phyloP scores from a whole-genome alignment of 1,140 invertebrate genomes.

The Diabrotica virgifera region DNA sequence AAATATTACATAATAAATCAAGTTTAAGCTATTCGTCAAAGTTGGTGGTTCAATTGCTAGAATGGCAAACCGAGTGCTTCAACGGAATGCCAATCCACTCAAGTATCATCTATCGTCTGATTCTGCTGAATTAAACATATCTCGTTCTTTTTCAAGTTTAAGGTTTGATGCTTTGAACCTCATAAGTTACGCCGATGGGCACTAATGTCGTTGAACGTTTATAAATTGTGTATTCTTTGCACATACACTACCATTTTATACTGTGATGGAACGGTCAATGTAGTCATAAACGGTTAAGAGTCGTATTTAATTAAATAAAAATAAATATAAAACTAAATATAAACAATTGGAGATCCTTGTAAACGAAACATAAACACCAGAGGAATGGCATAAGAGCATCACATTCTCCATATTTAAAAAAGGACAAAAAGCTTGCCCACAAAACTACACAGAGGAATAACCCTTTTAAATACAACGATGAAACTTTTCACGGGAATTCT shows the following conservation, averaged over 20 bases:
- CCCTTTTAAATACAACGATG: too few relatives aligned
- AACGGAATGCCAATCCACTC: background rate
- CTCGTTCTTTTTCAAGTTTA: background rate
- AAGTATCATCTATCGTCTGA: background rate
- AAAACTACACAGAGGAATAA: too few relatives aligned
- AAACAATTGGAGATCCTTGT: too few relatives aligned
- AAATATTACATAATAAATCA: too few relatives aligned
- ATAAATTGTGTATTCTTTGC: constrained; percentile 1
- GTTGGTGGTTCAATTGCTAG: background rate
- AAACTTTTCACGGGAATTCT: too few relatives aligned
- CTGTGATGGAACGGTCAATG: background rate
- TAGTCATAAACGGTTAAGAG: background rate
- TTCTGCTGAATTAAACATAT: constrained; percentile 3
- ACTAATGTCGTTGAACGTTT: background rate
- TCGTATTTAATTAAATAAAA: too few relatives aligned
- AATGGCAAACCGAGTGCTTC: background rate
- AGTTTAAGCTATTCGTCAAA: background rate
- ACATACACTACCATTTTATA: background rate
- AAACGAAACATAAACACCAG: too few relatives aligned
- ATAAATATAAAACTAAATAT: too few relatives aligned
- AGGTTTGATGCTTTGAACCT: constrained; percentile 2
- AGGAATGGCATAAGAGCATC: too few relatives aligned
- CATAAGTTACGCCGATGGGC: background rate
- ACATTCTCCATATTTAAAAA: too few relatives aligned
- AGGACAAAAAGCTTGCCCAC: too few relatives aligned